Evolutionary conservation across 1,140 invertebrate species (phyloP), one percentile per base, ranked within the genome.

Genomic region (Coelopa frigida): DNA sequence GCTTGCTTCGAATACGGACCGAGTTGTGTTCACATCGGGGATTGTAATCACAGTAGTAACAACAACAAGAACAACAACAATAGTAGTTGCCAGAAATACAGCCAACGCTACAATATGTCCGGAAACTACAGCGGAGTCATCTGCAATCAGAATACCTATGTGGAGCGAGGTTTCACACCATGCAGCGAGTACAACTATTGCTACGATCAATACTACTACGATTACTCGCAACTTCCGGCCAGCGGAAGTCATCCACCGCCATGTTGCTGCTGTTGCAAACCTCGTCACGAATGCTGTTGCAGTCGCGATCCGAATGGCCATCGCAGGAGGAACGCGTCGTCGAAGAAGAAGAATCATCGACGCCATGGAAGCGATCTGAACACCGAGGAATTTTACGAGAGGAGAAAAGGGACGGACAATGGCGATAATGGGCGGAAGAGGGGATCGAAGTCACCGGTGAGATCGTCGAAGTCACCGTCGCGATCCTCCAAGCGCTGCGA

Each of bases 301-400:
- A n/a, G n/a, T n/a, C n/a, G n/a, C n/a, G n/a, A n/a, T n/a, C n/a
- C n/a, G n/a, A n/a, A n/a, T n/a, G n/a, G n/a, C n/a, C n/a, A n/a
- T n/a, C n/a, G n/a, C n/a, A n/a, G n/a, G n/a, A n/a, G n/a, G n/a
- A n/a, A n/a, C n/a, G n/a, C n/a, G n/a, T n/a, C n/a, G n/a, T n/a
- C n/a, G n/a, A n/a, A n/a, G n/a, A n/a, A n/a, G n/a, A n/a, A n/a
- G n/a, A 24, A 23, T 20, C 33, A 22, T 35, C 24, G 46, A 2
- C 31, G 46, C 11, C 46, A 33, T 12, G 6, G 7, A 35, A 48
- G 27, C 5, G 46, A 48, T 42, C 17, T 48, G 3, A 48, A 48
- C 38, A 48, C 46, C 20, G 20, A 48, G 5, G 21, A 48, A 11
- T 48, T 48, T 17, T 48, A 37, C 23, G n/a, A n/a, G n/a, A n/a